A percentile compares a stretch with the other conserved stretches of the same genome.
These are phyloP conservation scores for Ranitomeya imitator DNA, from an alignment of 2,113 vertebrate species.

Conservation along the genomic window DNA sequence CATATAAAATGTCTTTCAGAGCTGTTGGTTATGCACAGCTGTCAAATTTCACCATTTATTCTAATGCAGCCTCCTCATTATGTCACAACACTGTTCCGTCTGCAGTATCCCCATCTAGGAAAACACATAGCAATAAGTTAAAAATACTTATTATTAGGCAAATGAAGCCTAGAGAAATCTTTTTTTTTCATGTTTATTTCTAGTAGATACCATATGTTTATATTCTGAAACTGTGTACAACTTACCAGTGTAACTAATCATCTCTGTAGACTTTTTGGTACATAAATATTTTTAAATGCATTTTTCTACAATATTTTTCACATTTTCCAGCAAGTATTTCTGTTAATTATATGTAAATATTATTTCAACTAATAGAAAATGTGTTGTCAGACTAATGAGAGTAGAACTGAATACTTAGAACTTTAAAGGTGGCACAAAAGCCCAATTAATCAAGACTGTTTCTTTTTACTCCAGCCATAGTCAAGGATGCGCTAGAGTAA, in stretches of 20 bases:
- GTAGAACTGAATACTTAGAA: no score
- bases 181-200: background rate
- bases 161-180: background rate
- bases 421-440: no score
- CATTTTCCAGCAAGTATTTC: background rate
- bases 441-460: no score
- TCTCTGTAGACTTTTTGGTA: background rate
- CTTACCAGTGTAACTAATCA: background rate
- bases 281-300: background rate
- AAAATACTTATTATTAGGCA: background rate
- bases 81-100: background rate
- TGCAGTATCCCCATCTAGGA: background rate
- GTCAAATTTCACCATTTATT: background rate
- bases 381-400: background rate
- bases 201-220: background rate
- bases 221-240: background rate
- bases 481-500: no score
- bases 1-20: background rate
- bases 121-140: background rate
- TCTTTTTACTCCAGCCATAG: no score
- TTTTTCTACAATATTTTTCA: background rate
- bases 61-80: constrained; percentile 2
- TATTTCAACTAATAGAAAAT: background rate
- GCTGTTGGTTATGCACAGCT: background rate
- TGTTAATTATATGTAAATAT: background rate